Evolutionary conservation across 2,113 vertebrate genomes (phyloP).

Genomic region (Calidris pugnax): DNA sequence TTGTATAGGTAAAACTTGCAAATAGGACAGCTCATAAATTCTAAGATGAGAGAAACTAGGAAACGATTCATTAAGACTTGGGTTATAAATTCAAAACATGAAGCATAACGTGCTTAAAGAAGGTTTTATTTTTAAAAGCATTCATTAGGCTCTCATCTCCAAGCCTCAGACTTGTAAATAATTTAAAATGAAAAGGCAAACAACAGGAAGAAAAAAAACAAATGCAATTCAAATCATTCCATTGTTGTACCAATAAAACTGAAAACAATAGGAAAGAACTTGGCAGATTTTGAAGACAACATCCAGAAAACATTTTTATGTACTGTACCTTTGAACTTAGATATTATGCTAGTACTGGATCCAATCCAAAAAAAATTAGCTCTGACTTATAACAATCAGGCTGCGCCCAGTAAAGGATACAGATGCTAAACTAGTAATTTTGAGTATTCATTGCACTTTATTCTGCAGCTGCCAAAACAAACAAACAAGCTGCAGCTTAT

Average conservation of each 20-base stretch:
- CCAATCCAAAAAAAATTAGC: not conserved
- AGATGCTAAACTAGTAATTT: not conserved
- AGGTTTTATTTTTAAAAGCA: slow-evolving; percentile 62
- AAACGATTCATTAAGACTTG: slow-evolving; percentile 53
- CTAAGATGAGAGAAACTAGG: slow-evolving; percentile 40
- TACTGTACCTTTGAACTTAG: slow-evolving; percentile 21
- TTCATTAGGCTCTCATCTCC: slow-evolving; percentile 65
- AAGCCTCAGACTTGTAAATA: slow-evolving; percentile 63
- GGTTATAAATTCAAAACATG: slow-evolving; percentile 63
- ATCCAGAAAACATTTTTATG: slow-evolving; percentile 36
- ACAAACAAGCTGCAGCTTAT: not conserved
- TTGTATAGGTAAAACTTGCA: slow-evolving; percentile 49
- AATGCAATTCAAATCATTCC: slow-evolving; percentile 50
- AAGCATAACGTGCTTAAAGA: slow-evolving; percentile 31
- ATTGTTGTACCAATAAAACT: slow-evolving; percentile 47
- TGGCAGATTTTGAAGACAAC: slow-evolving; percentile 34
- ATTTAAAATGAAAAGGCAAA: slow-evolving; percentile 61
- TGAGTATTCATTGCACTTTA: not conserved
- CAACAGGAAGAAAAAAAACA: slow-evolving; percentile 22
- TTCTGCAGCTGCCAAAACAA: not conserved
- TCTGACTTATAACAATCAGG: not conserved
- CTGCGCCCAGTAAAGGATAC: not conserved
- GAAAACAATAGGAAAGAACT: slow-evolving; percentile 9
- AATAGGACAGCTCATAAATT: slow-evolving; percentile 62
- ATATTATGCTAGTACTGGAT: not conserved